These are phyloP conservation scores for Cinclus cinclus DNA, from an alignment of 2,113 vertebrate species.

Conservation along the genomic window DNA sequence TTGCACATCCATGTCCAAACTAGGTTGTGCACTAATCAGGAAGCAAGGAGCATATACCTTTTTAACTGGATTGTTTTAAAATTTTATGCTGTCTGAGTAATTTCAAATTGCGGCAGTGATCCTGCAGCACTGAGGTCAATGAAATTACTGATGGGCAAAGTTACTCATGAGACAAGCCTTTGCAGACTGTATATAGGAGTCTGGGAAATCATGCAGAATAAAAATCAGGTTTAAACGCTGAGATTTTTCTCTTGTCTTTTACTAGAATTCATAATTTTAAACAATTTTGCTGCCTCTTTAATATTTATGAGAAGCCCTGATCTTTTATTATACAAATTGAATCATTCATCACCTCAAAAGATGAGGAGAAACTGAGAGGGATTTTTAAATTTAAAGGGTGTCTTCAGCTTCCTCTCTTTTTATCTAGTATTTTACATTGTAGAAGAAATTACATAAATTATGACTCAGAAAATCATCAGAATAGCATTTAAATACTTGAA, in stretches of 20 bases:
- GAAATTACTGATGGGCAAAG: not conserved
- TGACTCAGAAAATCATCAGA: not conserved
- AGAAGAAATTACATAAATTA: not conserved
- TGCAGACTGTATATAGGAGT: not conserved
- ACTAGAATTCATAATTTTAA: not conserved
- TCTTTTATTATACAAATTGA: not conserved
- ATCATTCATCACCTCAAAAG: not conserved
- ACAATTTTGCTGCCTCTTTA: not conserved
- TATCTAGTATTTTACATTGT: not conserved
- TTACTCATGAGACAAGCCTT: not conserved
- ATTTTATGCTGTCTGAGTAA: not conserved
- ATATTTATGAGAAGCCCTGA: not conserved
- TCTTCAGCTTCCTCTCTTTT: not conserved
- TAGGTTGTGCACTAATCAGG: not conserved
- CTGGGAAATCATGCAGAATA: not conserved
- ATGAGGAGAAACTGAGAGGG: not conserved
- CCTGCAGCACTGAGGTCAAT: not conserved
- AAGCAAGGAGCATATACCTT: not conserved
- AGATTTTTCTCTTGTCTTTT: not conserved
- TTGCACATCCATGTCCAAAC: not conserved
- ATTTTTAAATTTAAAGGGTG: not conserved
- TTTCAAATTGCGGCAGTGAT: constrained; percentile 4
- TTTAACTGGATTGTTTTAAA: constrained; percentile 25
- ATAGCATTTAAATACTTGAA: not conserved
- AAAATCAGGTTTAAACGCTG: not conserved